A percentile compares a stretch with the other conserved stretches of the same genome.
These are phyloP conservation scores for Enteromius treurensis DNA, from an alignment of 2,797 vertebrate genomes.

Conservation along the genomic window DNA sequence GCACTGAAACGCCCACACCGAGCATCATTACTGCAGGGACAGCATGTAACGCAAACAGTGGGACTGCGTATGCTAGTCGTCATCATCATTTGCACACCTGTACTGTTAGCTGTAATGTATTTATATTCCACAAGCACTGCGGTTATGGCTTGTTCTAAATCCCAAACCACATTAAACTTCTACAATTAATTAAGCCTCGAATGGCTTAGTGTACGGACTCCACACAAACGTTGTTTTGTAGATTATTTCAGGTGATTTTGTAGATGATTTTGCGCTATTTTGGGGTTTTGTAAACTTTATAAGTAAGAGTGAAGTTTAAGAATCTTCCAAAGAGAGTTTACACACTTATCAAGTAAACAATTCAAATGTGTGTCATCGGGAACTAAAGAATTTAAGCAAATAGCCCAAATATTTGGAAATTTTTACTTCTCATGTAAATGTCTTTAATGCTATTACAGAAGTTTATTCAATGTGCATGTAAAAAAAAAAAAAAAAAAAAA, in stretches of 20 bases:
- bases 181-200: background rate
- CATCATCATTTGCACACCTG: constrained; percentile 22
- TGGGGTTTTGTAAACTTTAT: background rate
- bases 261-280: background rate
- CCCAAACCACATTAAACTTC: background rate
- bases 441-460: background rate
- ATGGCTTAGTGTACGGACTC: background rate
- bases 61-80: background rate
- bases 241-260: background rate
- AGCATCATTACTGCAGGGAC: background rate
- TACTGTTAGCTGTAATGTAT: background rate
- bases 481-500: too few species aligned
- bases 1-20: constrained; percentile 14
- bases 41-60: background rate
- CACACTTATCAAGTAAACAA: background rate
- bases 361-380: background rate
- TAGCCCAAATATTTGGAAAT: too few species aligned
- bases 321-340: background rate
- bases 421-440: background rate
- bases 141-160: background rate
- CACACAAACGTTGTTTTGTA: constrained; percentile 16
- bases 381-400: background rate
- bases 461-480: background rate
- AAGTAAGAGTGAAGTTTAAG: background rate
- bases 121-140: background rate